Percentiles rank a stretch among this genome's conserved stretches.
These are phyloP conservation scores for Eledona agricola DNA, from an alignment of 2,888 invertebrate species.

Conservation along the genomic window DNA sequence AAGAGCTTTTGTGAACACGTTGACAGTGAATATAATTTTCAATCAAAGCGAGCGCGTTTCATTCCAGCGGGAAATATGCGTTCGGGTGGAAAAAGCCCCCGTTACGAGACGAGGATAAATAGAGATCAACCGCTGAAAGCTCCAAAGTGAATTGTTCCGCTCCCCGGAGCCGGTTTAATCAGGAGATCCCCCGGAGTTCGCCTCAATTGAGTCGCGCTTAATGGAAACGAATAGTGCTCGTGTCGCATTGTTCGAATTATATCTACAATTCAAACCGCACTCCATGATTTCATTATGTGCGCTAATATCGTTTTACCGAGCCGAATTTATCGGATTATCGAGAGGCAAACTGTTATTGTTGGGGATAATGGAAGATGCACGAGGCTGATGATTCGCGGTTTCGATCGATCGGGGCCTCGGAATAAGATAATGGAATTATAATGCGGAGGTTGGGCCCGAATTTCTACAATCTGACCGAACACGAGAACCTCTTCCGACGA, in stretches of 20 bases:
- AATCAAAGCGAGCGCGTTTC: slow-evolving; percentile 48
- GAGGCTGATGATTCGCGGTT: no score
- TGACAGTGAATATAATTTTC: slow-evolving; percentile 61
- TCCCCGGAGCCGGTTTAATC: slow-evolving; percentile 55
- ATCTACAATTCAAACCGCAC: slow-evolving; percentile 46
- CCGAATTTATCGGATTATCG: slow-evolving; percentile 34
- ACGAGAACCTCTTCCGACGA: no score
- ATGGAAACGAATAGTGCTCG: slow-evolving; percentile 53
- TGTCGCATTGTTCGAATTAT: slow-evolving; percentile 53
- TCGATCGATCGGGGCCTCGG: no score
- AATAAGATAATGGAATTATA: no score
- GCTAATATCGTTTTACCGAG: slow-evolving; percentile 28
- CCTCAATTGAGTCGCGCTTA: slow-evolving; percentile 52
- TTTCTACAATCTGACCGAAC: no score
- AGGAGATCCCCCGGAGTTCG: slow-evolving; percentile 53
- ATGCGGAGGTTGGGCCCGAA: no score
- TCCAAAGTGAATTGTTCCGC: slow-evolving; percentile 45
- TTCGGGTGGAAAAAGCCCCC: neutral
- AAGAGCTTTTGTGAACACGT: slow-evolving; percentile 63
- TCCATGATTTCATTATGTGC: slow-evolving; percentile 51
- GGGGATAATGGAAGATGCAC: no score
- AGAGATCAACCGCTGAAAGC: slow-evolving; percentile 30
- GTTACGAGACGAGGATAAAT: slow-evolving; percentile 23
- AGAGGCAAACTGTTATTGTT: slow-evolving; percentile 35
- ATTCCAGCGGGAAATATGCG: neutral